phyloP scores from a whole-genome alignment of 2,888 invertebrate genomes.

The Chrysodeixis includens region DNA sequence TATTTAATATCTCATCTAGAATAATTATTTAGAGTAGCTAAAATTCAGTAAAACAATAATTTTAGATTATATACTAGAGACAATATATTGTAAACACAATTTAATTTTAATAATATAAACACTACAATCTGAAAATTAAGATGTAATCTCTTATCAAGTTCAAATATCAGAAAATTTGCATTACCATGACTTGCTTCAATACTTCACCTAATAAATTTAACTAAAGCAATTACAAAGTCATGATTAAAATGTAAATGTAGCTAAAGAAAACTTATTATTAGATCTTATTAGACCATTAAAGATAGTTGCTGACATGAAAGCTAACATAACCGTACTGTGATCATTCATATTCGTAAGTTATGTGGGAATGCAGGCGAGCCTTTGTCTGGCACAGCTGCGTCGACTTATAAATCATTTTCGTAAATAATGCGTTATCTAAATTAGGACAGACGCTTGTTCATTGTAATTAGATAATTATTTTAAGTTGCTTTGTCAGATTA shows the following conservation, averaged over 20 bases:
- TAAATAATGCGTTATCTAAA: slow-evolving; percentile 74
- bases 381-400: slow-evolving; percentile 78
- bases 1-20: too few relatives aligned
- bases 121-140: not conserved
- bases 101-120: not conserved
- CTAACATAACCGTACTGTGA: slow-evolving; percentile 67
- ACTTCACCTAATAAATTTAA: slow-evolving; percentile 25
- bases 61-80: too few relatives aligned
- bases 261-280: slow-evolving; percentile 43
- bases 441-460: slow-evolving; percentile 71
- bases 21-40: too few relatives aligned
- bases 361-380: slow-evolving; percentile 77
- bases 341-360: slow-evolving; percentile 83
- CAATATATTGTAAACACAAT: too few relatives aligned
- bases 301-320: slow-evolving; percentile 51
- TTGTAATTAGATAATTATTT: slow-evolving; percentile 63
- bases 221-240: slow-evolving; percentile 45
- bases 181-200: slow-evolving; percentile 36
- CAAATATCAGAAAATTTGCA: not conserved
- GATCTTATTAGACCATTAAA: slow-evolving; percentile 43
- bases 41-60: too few relatives aligned
- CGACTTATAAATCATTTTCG: slow-evolving; percentile 80
- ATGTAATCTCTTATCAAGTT: not conserved
- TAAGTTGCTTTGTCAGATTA: slow-evolving; percentile 12
- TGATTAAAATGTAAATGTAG: slow-evolving; percentile 33